Conservation (phyloP, 2,113 vertebrate species). For the Polypterus senegalus region DNA sequence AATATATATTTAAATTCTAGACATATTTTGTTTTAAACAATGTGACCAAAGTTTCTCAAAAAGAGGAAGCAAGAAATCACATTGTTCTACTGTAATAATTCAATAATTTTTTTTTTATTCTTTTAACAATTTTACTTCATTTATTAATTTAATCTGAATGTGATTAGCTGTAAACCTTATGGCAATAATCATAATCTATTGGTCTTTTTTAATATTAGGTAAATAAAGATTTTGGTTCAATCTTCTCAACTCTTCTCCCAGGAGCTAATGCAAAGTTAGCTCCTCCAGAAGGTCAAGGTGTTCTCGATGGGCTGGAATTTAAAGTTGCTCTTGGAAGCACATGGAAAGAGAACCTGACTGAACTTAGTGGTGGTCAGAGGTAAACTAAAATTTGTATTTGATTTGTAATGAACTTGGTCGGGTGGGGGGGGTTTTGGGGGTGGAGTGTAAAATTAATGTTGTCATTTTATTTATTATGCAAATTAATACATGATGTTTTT, state of each 20-base stretch:
- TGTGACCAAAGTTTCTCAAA: too few species aligned
- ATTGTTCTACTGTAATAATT: too few species aligned
- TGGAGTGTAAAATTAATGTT: too few species aligned
- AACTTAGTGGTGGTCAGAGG: slow-evolving; percentile 94
- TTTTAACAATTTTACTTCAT: too few species aligned
- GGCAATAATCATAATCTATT: neutral
- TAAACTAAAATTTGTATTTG: slow-evolving; percentile 19
- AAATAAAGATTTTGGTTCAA: slow-evolving; percentile 86
- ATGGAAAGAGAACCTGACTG: slow-evolving; percentile 93
- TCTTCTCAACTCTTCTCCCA: slow-evolving; percentile 83
- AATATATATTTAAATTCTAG: too few species aligned
- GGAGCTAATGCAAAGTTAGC: slow-evolving; percentile 72
- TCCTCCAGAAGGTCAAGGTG: slow-evolving; percentile 46
- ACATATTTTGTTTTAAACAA: too few species aligned
- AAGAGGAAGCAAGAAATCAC: too few species aligned
- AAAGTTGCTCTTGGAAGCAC: slow-evolving; percentile 82
- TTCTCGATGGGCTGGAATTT: slow-evolving; percentile 75
- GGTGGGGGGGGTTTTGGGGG: too few species aligned
- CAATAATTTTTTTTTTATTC: too few species aligned
- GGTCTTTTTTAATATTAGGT: slow-evolving; percentile 51
- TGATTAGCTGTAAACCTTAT: neutral
- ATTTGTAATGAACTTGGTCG: too few species aligned
- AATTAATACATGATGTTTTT: too few species aligned
- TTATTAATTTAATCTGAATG: accelerated
- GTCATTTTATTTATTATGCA: too few species aligned